Base-by-base conservation (phyloP, 1,140 invertebrate species). In the Drosophila santomea region DNA sequence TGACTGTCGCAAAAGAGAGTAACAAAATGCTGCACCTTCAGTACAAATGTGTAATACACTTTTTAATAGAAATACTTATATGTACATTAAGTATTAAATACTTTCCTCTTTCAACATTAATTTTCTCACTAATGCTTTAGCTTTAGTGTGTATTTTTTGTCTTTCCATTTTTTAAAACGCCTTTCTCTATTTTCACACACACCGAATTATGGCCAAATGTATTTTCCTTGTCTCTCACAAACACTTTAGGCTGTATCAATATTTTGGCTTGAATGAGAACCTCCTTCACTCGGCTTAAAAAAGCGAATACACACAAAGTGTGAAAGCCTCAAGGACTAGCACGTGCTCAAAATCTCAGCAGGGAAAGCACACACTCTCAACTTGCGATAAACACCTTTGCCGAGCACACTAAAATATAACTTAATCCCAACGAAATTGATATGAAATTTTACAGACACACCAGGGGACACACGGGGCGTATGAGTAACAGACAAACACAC, bases 381-480 rank as follows among this genome's bases (percentile, higher is more conserved):
- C 80, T 72, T 74, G 62, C 67, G 59, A 74, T 81, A 75, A 78
- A 79, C 84, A 89, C 83, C 79, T 83, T 83, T 76, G 71, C 45
- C 67, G 50, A 89, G 79, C 80, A 83, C 76, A 83, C 76, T 86
- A 88, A 88, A 88, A 88, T 88, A 88, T 89, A 89, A 79, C 82
- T 86, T 88, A 86, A 86, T 86, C 82, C 82, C 59, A 68, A 79
- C 62, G 78, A 86, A 86, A 86, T 86, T 86, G 82, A 86, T 86
- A 86, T 82, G 83, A 82, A 82, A 86, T 79, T 88, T 79, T 72
- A 84, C 61, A 68, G 64, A 67, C 72, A 36, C 61, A 64, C 75
- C 61, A 68, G 17, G 64, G 48, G 66, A 36, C 61, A 64, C 75
- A 76, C 71, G 32, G 48, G 62, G 69, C 68, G 74, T 63, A 82